Evolutionary conservation across 2,113 vertebrate species (phyloP), one percentile per base, ranked within the genome.

Genomic region (Sebastes fasciatus): DNA sequence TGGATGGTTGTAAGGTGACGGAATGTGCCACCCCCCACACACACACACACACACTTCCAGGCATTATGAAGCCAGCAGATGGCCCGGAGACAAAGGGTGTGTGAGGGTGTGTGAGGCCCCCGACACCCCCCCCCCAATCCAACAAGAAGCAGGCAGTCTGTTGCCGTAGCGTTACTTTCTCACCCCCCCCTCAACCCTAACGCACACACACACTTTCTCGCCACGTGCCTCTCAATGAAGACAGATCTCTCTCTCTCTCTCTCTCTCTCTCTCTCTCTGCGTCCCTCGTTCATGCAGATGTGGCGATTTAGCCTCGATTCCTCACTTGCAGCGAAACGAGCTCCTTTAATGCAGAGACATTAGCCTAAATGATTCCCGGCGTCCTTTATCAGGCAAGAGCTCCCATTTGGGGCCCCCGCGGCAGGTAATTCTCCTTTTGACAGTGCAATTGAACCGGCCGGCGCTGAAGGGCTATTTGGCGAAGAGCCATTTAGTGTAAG

Each of bases 401-500:
- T 69, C 58, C 80, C 88, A 80, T 88, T 91, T 85, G 86, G 71
- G 79, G 74, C 71, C 75, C 60, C 70, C 0, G n/a, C 4, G 34
- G 77, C 87, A 90, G 87, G 88, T 91, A 89, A 86, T 92, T 88
- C 81, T 82, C 83, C 77, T 82, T 89, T 84, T 89, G 84, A 90
- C 82, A 79, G 88, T 43, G 73, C 88, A 88, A 83, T 89, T 83
- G 91, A 91, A 90, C 84, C 51, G 80, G 74, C 86, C 70, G 26
- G 73, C 21, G 73, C 89, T 90, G 82, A 91, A 87, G 89, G 82
- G 82, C 88, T 90, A 88, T 94, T 93, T 93, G 90, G 88, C 68
- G 8, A 86, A 91, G 90, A 90, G 90, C 87, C 89, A 91, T 92
- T 94, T 93, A 91, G 73, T 79, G 84, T 88, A 92, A 93, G 91